These are phyloP conservation scores for Eurystomus glaucurus DNA, from an alignment of 2,797 vertebrate species.

Conservation along the genomic window DNA sequence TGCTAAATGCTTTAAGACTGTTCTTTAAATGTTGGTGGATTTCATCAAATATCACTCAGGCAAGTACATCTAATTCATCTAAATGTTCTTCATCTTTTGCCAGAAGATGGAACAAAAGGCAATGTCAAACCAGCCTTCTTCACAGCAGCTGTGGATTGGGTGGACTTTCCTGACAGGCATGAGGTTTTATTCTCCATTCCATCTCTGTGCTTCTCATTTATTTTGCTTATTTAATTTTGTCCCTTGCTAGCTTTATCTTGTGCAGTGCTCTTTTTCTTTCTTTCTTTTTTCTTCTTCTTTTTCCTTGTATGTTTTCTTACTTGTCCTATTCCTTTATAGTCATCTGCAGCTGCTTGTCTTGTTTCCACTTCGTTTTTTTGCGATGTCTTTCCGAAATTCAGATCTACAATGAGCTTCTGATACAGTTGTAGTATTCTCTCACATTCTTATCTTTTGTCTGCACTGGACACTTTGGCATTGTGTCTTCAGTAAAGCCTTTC, in stretches of 20 bases:
- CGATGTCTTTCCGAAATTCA: not conserved
- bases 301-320: not conserved
- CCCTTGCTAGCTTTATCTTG: not conserved
- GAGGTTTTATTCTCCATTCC: not conserved
- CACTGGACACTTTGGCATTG: not conserved
- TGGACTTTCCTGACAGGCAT: not conserved
- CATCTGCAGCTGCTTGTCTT: not conserved
- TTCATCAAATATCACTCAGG: not conserved
- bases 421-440: not conserved
- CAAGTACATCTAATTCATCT: not conserved
- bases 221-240: not conserved
- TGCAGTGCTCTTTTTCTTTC: not conserved
- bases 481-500: not conserved
- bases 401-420: not conserved
- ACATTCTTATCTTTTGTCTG: not conserved
- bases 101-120: not conserved
- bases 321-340: not conserved
- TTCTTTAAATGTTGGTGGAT: not conserved
- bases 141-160: not conserved
- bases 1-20: fast-evolving
- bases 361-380: not conserved
- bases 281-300: not conserved
- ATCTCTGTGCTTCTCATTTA: not conserved
- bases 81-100: not conserved
- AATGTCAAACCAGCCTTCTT: not conserved